phyloP scores from a whole-genome alignment of 1,140 invertebrate genomes.

The Dreissena polymorpha region DNA sequence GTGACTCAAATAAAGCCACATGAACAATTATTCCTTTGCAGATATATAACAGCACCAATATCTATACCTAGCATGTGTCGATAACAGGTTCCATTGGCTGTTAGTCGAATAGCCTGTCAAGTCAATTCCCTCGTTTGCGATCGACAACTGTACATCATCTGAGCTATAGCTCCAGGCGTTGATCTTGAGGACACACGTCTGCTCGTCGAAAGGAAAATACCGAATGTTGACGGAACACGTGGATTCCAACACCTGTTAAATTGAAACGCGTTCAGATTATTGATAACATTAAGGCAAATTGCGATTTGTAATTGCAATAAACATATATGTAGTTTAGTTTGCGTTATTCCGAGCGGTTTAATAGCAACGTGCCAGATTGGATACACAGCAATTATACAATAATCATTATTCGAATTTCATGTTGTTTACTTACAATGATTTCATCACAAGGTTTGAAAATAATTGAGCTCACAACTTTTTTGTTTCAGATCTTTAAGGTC shows the following conservation, averaged over 20 bases:
- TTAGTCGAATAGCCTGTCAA: not conserved
- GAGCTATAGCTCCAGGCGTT: conserved; percentile 89
- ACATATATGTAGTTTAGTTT: not conserved
- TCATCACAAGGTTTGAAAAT: too few species aligned
- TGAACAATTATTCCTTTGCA: too few species aligned
- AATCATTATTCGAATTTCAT: too few species aligned
- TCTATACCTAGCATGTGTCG: not conserved
- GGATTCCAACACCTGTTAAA: conserved; percentile 89
- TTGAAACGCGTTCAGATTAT: not conserved
- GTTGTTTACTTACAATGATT: too few species aligned
- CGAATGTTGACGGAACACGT: conserved; percentile 99
- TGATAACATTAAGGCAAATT: not conserved
- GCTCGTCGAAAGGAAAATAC: conserved; percentile 96
- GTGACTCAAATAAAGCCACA: too few species aligned
- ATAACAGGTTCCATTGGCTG: not conserved
- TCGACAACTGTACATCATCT: not conserved
- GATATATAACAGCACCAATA: too few species aligned
- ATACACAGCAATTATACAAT: too few species aligned
- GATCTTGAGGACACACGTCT: conserved; percentile 99
- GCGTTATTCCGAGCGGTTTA: not conserved
- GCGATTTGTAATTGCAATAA: not conserved
- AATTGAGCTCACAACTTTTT: too few species aligned
- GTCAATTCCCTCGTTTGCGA: not conserved
- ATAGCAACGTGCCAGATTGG: not conserved
- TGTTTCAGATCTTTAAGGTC: too few species aligned